Conservation (phyloP, 2,797 vertebrate genomes). For the Sebastes minor region DNA sequence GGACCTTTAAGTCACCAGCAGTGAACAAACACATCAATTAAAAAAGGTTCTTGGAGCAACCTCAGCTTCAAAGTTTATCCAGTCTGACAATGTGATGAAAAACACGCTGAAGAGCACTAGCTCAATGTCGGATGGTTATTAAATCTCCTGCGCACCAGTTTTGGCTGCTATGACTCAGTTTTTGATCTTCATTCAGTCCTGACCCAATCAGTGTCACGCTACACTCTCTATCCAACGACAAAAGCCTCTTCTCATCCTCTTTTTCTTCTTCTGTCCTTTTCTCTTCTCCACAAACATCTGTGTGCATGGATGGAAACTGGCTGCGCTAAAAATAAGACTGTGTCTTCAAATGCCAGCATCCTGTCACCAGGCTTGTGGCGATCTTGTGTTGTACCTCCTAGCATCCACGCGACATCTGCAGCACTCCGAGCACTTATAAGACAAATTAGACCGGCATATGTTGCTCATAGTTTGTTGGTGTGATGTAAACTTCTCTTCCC, state of each 20-base stretch:
- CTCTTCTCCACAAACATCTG: neutral
- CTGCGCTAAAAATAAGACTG: neutral
- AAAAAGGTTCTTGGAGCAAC: neutral
- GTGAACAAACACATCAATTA: neutral
- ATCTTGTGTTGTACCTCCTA: neutral
- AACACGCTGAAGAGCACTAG: neutral
- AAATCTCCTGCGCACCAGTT: neutral
- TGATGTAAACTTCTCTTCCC: constrained; percentile 1
- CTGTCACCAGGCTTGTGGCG: neutral
- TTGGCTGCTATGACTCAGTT: neutral
- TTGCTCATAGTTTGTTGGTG: neutral
- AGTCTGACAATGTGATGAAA: neutral
- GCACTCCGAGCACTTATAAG: neutral
- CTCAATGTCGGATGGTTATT: neutral
- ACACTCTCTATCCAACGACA: neutral
- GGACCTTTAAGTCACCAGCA: too few relatives aligned
- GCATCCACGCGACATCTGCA: constrained; percentile 17
- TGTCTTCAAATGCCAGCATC: neutral
- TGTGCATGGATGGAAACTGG: constrained; percentile 10
- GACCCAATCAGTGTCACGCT: neutral
- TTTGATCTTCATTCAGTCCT: neutral
- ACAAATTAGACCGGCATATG: constrained; percentile 28
- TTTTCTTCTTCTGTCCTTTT: neutral
- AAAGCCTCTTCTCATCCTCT: neutral
- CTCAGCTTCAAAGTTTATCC: neutral